Evolutionary conservation across 2,113 vertebrate genomes (phyloP), one percentile per base, ranked within the genome.

Genomic region (Pseudonaja textilis): DNA sequence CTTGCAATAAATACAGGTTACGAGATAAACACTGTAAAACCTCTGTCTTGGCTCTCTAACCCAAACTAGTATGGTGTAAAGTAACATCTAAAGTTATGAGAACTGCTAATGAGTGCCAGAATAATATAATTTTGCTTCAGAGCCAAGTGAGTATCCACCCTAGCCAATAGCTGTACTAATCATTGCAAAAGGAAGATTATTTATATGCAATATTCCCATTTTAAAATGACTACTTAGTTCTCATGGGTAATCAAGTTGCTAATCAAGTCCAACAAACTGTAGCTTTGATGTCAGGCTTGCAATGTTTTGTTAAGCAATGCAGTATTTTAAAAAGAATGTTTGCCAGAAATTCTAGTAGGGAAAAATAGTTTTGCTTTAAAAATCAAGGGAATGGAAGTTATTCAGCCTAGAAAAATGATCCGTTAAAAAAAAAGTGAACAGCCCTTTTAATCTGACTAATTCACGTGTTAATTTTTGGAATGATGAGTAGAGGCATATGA

Each of bases 401-500:
- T 29, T 61, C n/a, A 88, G 59, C 34, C 11, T 74, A 45, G 14
- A 64, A 74, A 88, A 56, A 52, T 59, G 54, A 74, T 91, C 64
- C 14, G 34, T 39, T 3, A 4, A 7, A 45, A 59, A 89, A 88
- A 94, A 90, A 11, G 93, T 6, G 64, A 93, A 96, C 92, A 92
- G 85, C 90, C 92, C 90, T 95, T 92, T 96, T 95, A 85, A 90
- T 95, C 94, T 95, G 90, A 93, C 74, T 90, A 93, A 91, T 90
- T 93, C 81, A 90, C 93, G 96, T 88, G 56, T 88, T 91, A 94
- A 96, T 91, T 96, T 93, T 93, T 39, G 91, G 92, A 95, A 56
- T 94, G 93, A 93, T 0, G 45, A 96, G 95, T 95, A 93, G 97
- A 96, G 95, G 56, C 88, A 90, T 93, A 4, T 42, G 95, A 57